phyloP scores from a whole-genome alignment of 2,113 vertebrate species.

The Muscicapa adusta region DNA sequence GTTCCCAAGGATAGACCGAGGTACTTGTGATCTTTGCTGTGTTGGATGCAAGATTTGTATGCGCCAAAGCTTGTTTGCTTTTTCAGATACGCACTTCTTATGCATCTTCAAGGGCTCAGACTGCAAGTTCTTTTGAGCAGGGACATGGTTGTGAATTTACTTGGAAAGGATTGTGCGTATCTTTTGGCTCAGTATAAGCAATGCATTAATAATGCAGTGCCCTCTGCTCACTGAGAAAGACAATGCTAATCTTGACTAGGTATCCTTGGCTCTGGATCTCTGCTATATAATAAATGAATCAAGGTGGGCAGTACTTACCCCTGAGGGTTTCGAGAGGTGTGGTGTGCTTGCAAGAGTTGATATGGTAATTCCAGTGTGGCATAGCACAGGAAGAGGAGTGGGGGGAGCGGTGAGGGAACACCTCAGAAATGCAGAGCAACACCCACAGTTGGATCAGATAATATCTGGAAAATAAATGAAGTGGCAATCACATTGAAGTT shows the following conservation, averaged over 20 bases:
- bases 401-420: constrained; percentile 45
- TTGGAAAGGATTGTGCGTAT: background rate
- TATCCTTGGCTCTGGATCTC: background rate
- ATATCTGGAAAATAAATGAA: constrained; percentile 7
- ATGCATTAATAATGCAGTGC: background rate
- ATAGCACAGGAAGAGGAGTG: constrained; percentile 60
- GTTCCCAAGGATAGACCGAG: background rate
- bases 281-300: background rate
- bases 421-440: constrained; percentile 47
- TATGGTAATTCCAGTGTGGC: constrained; percentile 37
- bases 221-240: background rate
- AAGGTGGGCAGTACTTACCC: background rate
- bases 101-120: background rate
- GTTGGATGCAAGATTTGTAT: background rate
- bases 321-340: constrained; percentile 41
- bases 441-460: constrained; percentile 41
- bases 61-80: background rate
- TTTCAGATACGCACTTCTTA: background rate
- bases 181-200: background rate
- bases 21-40: background rate
- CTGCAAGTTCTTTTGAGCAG: background rate
- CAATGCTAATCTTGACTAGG: background rate
- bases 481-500: background rate
- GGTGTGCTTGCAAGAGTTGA: constrained; percentile 31
- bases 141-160: background rate